Base-by-base conservation (phyloP, 1,140 invertebrate genomes). In the Agrilus planipennis region DNA sequence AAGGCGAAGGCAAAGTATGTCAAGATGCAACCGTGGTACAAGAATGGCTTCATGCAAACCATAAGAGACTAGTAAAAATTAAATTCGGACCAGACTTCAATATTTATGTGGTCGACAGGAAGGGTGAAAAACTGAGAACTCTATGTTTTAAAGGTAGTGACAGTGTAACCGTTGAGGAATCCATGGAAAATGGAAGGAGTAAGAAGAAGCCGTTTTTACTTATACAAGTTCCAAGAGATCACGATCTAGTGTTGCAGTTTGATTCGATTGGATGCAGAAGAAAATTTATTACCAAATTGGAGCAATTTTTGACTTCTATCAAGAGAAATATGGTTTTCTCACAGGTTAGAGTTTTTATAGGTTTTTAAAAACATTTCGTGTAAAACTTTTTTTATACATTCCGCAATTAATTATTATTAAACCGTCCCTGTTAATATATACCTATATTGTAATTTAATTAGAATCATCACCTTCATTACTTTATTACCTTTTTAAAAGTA, bases 241-340 rank as follows among this genome's bases (percentile, higher is more conserved):
- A 98, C 59, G 94, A 99, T 65, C 66, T 97, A 34, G 90, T 97
- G n/a, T 67, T 99, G 37, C 88, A 94, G 64, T 83, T 98, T 55
- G 84, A 91, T 54, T 84, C 81, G 0, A 67, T 84, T 22, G 75
- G 76, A 1, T 77, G 81, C 1, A 68, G 91, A 31, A 75, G 81
- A 39, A 90, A 92, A 57, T 96, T 98, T 55, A 72, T 93, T n/a
- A 74, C 79, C 36, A 92, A 92, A 62, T 63, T 97, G 18, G 86
- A 90, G 58, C 72, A 79, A 22, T 92, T 92, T 57, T 63, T 95
- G 4, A 65, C 74, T 21, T 78, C 79, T 19, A 77, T 89, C 52
- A 89, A 89, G 55, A 93, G 91, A 54, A 77, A 76, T 38, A 63
- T 91, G 22, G 78, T 80, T 49, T 68, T 71, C 1, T 69, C 76